These are phyloP conservation scores for Alauda arvensis DNA, from an alignment of 2,797 vertebrate genomes.

Conservation along the genomic window DNA sequence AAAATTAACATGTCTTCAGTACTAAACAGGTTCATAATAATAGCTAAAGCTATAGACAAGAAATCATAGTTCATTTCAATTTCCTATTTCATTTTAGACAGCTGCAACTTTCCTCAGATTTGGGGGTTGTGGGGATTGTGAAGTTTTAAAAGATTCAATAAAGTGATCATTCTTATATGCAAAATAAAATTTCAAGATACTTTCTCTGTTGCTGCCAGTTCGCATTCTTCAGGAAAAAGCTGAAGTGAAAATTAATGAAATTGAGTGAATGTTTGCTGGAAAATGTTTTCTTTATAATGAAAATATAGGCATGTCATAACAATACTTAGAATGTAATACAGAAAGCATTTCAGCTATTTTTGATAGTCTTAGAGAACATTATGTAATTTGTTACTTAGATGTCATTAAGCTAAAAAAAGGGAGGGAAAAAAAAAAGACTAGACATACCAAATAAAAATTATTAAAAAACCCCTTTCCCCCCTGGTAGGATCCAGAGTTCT, in stretches of 20 bases:
- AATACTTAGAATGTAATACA: background rate
- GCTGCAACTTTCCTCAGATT: background rate
- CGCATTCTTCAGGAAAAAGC: background rate
- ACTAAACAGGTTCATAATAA: background rate
- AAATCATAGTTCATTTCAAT: background rate
- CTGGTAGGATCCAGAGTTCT: background rate
- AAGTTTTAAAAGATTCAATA: background rate
- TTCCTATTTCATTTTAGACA: background rate
- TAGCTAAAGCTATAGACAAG: background rate
- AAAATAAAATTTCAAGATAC: background rate
- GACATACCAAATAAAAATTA: background rate
- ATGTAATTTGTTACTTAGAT: constrained; percentile 6
- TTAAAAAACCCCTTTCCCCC: background rate
- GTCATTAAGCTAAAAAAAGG: background rate
- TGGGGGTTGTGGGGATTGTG: background rate
- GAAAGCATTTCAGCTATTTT: background rate
- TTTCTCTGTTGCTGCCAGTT: background rate
- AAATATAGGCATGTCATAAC: background rate
- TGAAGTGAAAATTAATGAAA: constrained; percentile 17
- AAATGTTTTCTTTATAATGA: constrained; percentile 10
- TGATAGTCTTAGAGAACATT: background rate
- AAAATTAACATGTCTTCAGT: background rate
- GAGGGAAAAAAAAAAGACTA: background rate
- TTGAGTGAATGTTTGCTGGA: background rate
- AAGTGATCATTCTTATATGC: background rate